A percentile compares a stretch with the other conserved stretches of the same genome.
phyloP scores from a whole-genome alignment of 2,113 vertebrate species.

The Oceanodroma tethys region DNA sequence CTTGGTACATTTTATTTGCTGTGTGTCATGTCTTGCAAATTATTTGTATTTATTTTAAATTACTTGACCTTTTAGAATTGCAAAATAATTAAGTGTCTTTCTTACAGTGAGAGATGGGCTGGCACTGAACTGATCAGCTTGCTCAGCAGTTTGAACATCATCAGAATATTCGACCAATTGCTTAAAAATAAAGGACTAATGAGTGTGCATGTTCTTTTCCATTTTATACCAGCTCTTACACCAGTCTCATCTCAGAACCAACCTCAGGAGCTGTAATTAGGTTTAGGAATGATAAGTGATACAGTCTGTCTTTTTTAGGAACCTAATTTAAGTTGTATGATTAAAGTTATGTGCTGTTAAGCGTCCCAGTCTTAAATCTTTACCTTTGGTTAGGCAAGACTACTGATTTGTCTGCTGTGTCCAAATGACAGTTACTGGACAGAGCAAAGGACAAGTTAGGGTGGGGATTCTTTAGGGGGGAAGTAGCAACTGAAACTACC shows the following conservation, averaged over 20 bases:
- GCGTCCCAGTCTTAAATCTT: background rate
- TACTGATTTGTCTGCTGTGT: background rate
- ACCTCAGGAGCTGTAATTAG: background rate
- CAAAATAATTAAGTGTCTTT: conserved; percentile 43
- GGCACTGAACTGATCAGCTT: background rate
- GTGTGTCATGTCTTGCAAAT: conserved; percentile 6
- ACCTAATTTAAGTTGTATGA: background rate
- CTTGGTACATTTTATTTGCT: conserved; percentile 34
- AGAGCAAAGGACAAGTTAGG: background rate
- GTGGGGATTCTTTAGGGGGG: background rate
- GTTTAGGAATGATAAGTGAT: background rate
- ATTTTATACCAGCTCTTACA: background rate
- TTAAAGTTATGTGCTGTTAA: background rate
- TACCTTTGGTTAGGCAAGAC: background rate
- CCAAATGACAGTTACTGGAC: background rate
- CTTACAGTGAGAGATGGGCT: background rate
- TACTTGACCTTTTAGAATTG: conserved; percentile 47
- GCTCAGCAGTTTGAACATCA: background rate
- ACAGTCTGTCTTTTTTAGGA: background rate
- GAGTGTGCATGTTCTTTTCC: background rate
- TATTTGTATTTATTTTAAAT: conserved; percentile 58
- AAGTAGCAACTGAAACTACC: background rate
- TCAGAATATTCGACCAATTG: background rate
- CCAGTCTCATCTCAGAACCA: background rate
- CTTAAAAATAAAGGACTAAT: conserved; percentile 2